Evolutionary conservation across 2,888 invertebrate genomes (phyloP).

Genomic region (Octonoba sinensis): DNA sequence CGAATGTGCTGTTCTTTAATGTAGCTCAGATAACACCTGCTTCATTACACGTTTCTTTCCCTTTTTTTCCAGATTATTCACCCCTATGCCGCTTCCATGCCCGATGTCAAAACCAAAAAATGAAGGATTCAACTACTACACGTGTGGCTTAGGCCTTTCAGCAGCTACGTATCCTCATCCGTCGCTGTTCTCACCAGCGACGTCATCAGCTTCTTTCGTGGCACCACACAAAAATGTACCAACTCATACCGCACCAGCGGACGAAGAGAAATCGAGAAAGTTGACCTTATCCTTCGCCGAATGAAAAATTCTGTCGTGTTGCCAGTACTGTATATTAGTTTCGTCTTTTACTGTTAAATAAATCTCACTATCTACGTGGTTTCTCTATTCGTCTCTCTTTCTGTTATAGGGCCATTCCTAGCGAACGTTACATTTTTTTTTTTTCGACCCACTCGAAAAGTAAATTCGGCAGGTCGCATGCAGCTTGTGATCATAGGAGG

Average conservation of each 20-base stretch:
- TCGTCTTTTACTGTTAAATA: background rate
- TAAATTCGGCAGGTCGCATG: too few species aligned
- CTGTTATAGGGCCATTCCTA: too few species aligned
- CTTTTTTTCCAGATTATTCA: conserved; percentile 38
- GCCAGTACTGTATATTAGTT: background rate
- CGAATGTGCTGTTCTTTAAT: too few species aligned
- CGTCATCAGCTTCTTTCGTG: conserved; percentile 8
- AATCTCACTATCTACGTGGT: too few species aligned
- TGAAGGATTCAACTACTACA: conserved; percentile 55
- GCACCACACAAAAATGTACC: conserved; percentile 23
- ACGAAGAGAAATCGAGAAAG: conserved; percentile 34
- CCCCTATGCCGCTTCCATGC: conserved; percentile 46
- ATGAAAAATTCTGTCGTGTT: background rate
- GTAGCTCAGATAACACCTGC: too few species aligned
- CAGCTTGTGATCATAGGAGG: too few species aligned
- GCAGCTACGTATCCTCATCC: conserved; percentile 21
- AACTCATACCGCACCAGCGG: background rate
- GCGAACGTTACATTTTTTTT: too few species aligned
- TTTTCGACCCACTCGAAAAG: too few species aligned
- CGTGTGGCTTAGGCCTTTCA: conserved; percentile 48
- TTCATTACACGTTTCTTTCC: too few species aligned
- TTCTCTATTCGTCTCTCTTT: too few species aligned
- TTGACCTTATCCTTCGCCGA: conserved; percentile 49
- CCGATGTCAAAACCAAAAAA: conserved; percentile 41
- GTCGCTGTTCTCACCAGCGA: conserved; percentile 23